A percentile compares a stretch with the other conserved stretches of the same genome.
Conservation (phyloP, 2,888 invertebrate genomes). For the Phaedon cochleariae region DNA sequence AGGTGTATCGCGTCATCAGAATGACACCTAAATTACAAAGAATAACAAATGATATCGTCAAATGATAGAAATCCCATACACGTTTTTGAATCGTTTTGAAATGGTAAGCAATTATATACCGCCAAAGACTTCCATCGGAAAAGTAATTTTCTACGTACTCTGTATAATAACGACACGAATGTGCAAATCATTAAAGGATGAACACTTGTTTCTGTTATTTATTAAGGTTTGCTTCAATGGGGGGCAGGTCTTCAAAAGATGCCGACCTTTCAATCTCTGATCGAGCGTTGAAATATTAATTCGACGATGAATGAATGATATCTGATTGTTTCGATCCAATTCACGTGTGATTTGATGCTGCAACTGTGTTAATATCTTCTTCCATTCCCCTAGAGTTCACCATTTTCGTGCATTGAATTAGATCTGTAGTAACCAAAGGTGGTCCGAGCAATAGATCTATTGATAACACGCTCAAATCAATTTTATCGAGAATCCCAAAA, state of each 20-base stretch:
- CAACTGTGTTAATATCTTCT: no score
- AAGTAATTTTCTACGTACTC: constrained; percentile 46
- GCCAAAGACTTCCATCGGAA: constrained; percentile 48
- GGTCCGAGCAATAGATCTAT: no score
- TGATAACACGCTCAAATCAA: no score
- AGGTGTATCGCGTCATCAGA: not conserved
- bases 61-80: not conserved
- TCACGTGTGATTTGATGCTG: no score
- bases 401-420: no score
- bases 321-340: not conserved
- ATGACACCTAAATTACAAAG: not conserved
- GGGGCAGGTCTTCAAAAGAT: constrained; percentile 50
- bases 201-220: constrained; percentile 57
- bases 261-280: constrained; percentile 25
- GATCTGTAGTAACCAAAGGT: no score
- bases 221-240: constrained; percentile 55
- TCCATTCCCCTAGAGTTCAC: no score
- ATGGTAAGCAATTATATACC: constrained; percentile 49
- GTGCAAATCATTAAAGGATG: constrained; percentile 50
- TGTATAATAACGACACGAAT: constrained; percentile 50
- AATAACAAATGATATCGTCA: not conserved
- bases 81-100: constrained; percentile 22
- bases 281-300: constrained; percentile 3
- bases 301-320: not conserved
- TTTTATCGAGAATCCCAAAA: no score